Evolutionary conservation across 2,888 invertebrate species (phyloP), one percentile per base, ranked within the genome.

Genomic region (Lasioglossum villosulum): DNA sequence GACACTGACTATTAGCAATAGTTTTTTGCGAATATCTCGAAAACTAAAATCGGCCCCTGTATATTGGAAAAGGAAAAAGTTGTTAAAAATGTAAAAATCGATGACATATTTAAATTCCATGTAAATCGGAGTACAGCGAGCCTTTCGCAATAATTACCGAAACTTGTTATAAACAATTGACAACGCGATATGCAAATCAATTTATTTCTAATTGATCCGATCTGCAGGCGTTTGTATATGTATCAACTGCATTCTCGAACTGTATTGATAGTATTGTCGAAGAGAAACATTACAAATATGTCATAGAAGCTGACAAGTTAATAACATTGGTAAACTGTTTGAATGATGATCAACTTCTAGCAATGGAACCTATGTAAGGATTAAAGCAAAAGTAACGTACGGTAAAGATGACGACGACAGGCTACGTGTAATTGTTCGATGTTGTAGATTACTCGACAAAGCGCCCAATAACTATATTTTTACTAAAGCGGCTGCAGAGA

Each of bases 401-500:
- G 4, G 2, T 23, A 63, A 19, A 19, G 10, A 37, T 75, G 19
- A 16, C n/a, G 52, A 10, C 19, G 23, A 19, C 19, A 19, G 5
- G 5, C 16, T 16, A 1, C 8, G 8, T 37, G 8, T 34, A 34
- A 56, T 52, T 68, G n/a, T 23, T 66, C 30, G 16, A 5, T 56
- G 30, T 66, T 34, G 27, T n/a, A 84, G 84, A 56, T 87, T 96
- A 30, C 88, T 96, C 5, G 95, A 94, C 0, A 94, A 95, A 37
- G 97, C 96, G 94, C 97, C 97, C 0, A 98, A 98, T 94, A 97
- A 97, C 0, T 97, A 97, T 94, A 96, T 97, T 0, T 97, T 96
- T 93, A 97, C 97, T 0, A 98, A 98, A 94, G 97, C 97, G 10
- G 92, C 97, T n/a, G 97, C 97, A 0, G 98, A 98, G 92, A 96